phyloP scores from a whole-genome alignment of 2,888 invertebrate species.

The Xestia rhomboidea region DNA sequence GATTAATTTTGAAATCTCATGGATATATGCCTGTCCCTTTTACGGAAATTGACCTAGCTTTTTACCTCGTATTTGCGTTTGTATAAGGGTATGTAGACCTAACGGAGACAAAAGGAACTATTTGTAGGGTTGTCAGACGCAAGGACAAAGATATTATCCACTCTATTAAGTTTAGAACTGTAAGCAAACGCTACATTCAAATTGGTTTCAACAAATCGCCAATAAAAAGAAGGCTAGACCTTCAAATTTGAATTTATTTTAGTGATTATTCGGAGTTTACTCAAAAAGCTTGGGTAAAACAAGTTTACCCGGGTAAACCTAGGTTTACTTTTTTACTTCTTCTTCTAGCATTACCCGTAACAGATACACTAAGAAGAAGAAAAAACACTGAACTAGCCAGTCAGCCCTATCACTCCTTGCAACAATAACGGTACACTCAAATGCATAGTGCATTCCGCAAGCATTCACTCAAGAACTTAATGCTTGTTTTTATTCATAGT shows the following conservation, averaged over 20 bases:
- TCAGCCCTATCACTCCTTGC: conserved; percentile 39
- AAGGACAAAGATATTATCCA: neutral
- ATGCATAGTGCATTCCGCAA: conserved; percentile 57
- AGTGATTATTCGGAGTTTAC: no score
- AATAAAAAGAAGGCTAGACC: no score
- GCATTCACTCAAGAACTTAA: conserved; percentile 40
- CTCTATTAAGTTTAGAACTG: no score
- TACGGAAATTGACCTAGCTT: conserved; percentile 43
- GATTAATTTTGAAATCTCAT: conserved; percentile 11
- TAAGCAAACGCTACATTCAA: no score
- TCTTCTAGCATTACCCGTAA: no score
- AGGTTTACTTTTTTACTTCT: no score
- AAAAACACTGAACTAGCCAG: neutral
- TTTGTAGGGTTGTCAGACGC: conserved; percentile 35
- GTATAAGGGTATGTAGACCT: conserved; percentile 60
- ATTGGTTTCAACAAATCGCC: no score
- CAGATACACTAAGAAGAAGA: no score
- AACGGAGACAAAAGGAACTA: conserved; percentile 54
- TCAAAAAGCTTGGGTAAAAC: no score
- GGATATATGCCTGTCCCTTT: conserved; percentile 1
- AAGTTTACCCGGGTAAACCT: no score
- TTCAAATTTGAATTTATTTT: no score
- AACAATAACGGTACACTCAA: conserved; percentile 51
- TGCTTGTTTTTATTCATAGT: conserved; percentile 52
- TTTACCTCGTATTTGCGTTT: conserved; percentile 40